Base-by-base conservation (phyloP, 2,797 vertebrate species). In the Nyctibius grandis region DNA sequence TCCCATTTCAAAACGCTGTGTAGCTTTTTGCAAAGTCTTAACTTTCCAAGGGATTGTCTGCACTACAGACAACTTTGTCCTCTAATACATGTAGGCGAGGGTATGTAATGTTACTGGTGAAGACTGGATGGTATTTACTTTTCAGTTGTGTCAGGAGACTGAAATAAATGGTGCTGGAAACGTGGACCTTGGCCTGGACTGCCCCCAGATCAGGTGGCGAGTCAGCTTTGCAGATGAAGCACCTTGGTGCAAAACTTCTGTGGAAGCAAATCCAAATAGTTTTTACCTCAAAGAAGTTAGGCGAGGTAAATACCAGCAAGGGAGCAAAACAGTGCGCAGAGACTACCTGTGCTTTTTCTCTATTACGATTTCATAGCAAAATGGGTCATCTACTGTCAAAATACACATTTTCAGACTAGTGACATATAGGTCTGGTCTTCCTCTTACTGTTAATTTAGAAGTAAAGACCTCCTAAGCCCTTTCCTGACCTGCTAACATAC, bases 141-240 rank as follows among this genome's bases (percentile, higher is more conserved):
- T 91, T 88, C 15, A 38, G 25, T 38, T 75, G 7, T 65, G 28
- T 54, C 25, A 14, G 38, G n/a, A 47, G 47, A 64, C 29, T 81
- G 34, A 82, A 70, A 48, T 23, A 69, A 89, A 53, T 26, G 2
- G 15, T 76, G 59, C 19, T 78, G 70, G 61, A 23, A 73, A 64
- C 0, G 0, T 45, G n/a, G 29, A 11, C 31, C 60, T 61, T 84
- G 25, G 18, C 29, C 29, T 57, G 45, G 57, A 9, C 11, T 91
- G 54, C 50, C 19, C 34, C 82, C 42, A 40, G 50, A 28, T 1
- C 2, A 0, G 19, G 28, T 21, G 36, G 38, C 0, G 28, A 63
- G n/a, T 78, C 70, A 76, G 38, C 12, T 89, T 87, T 80, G 51
- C 44, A 59, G 59, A 28, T 69, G 29, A 44, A 93, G 17, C 33